phyloP scores from a whole-genome alignment of 2,888 invertebrate genomes.

The Stramonita haemastoma region DNA sequence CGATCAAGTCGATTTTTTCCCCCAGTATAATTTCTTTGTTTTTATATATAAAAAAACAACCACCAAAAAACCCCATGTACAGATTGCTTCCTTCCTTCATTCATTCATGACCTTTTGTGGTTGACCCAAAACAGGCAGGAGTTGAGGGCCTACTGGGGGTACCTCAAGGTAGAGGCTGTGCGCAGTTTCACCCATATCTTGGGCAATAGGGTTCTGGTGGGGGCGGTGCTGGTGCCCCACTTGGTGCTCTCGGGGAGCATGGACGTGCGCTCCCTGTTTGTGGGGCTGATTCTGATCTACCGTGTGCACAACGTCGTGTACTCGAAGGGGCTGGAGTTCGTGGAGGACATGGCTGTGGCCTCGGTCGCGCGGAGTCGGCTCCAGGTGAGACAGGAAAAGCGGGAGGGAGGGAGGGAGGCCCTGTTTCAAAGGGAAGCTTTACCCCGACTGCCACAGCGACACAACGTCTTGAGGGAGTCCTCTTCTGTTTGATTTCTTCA shows the following conservation, averaged over 20 bases:
- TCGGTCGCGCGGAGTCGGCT: not conserved
- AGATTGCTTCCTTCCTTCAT: too few species aligned
- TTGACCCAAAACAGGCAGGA: conserved; percentile 31
- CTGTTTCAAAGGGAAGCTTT: too few species aligned
- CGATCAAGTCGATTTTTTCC: too few species aligned
- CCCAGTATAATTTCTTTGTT: too few species aligned
- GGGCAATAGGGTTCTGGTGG: conserved; percentile 27
- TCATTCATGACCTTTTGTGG: too few species aligned
- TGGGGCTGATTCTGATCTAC: not conserved
- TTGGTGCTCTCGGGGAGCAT: not conserved
- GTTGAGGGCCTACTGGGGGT: conserved; percentile 9
- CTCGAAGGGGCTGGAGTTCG: not conserved
- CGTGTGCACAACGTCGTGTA: not conserved
- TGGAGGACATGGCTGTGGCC: not conserved
- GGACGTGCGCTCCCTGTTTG: not conserved
- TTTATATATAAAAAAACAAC: too few species aligned
- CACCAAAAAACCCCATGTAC: too few species aligned
- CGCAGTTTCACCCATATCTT: conserved; percentile 31
- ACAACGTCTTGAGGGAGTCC: too few species aligned
- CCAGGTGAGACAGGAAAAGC: conserved; percentile 26
- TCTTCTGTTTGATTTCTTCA: too few species aligned
- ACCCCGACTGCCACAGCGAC: too few species aligned
- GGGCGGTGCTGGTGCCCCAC: conserved; percentile 8
- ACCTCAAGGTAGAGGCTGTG: conserved; percentile 32
- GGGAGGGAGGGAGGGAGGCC: too few species aligned